Conservation (phyloP, 2,888 invertebrate genomes). For the Diloba caeruleocephala region DNA sequence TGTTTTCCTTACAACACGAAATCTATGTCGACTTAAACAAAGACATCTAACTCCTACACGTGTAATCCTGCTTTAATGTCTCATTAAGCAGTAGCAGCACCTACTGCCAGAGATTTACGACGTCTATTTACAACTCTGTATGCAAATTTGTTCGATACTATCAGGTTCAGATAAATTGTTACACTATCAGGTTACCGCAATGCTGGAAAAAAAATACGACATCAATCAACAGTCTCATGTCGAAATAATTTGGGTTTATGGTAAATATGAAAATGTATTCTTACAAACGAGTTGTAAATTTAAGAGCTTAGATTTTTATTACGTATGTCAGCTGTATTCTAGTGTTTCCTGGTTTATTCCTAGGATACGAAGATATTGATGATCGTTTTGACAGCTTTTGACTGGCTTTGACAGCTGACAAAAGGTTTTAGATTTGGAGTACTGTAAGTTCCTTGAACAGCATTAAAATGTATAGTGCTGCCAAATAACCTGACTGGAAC, state of each 20-base stretch:
- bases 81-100: slow-evolving; percentile 31
- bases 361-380: no score
- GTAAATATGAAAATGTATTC: neutral
- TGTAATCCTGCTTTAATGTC: slow-evolving; percentile 6
- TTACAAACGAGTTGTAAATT: no score
- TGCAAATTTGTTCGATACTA: slow-evolving; percentile 33
- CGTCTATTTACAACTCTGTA: slow-evolving; percentile 25
- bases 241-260: slow-evolving; percentile 12
- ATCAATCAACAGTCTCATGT: slow-evolving; percentile 34
- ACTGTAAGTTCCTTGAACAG: no score
- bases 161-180: slow-evolving; percentile 39
- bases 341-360: no score
- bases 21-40: slow-evolving; percentile 11
- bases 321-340: no score
- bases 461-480: no score
- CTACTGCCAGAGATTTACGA: slow-evolving; percentile 29
- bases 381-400: no score
- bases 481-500: no score
- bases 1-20: no score
- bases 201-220: slow-evolving; percentile 30
- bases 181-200: slow-evolving; percentile 36
- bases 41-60: slow-evolving; percentile 40
- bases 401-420: no score
- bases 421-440: no score
- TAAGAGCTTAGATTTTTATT: no score